phyloP scores from a whole-genome alignment of 2,797 vertebrate species.

The Scomberomorus guttatus region DNA sequence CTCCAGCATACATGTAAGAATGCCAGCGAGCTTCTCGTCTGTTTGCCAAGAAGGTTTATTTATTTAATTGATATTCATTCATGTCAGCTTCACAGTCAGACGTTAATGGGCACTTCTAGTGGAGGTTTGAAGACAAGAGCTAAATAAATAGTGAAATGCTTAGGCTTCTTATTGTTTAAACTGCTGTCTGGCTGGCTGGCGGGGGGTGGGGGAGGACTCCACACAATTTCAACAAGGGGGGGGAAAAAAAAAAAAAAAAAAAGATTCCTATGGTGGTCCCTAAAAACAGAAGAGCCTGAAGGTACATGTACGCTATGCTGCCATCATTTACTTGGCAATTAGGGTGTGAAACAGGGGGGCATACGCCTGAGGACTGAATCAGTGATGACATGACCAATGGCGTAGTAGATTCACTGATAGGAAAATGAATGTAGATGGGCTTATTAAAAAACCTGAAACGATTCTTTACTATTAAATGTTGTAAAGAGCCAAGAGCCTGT shows the following conservation, averaged over 20 bases:
- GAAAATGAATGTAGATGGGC: constrained; percentile 2
- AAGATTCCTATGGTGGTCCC: constrained; percentile 36
- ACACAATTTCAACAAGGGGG: constrained; percentile 20
- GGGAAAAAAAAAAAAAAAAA: constrained; percentile 12
- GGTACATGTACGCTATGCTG: constrained; percentile 40
- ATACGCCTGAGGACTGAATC: constrained; percentile 20
- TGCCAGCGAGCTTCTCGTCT: constrained; percentile 18
- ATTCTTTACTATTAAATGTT: constrained; percentile 18
- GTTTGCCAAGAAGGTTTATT: constrained; percentile 3
- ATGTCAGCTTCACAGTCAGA: constrained; percentile 38
- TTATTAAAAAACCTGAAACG: not conserved
- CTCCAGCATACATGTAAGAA: constrained; percentile 49
- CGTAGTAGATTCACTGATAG: constrained; percentile 4
- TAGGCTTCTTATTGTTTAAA: constrained; percentile 27
- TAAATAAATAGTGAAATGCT: constrained; percentile 7
- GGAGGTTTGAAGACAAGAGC: constrained; percentile 14
- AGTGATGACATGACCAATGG: constrained; percentile 12
- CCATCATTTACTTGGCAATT: constrained; percentile 65
- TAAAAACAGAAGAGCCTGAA: constrained; percentile 50
- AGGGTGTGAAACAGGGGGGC: constrained; percentile 43
- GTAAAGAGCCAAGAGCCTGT: constrained; percentile 17
- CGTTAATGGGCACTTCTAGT: constrained; percentile 26
- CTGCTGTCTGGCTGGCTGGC: constrained; percentile 3
- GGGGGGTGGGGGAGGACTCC: not conserved
- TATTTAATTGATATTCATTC: constrained; percentile 45